Evolutionary conservation across 2,888 invertebrate species (phyloP).

Genomic region (Coleophora flavipennella): DNA sequence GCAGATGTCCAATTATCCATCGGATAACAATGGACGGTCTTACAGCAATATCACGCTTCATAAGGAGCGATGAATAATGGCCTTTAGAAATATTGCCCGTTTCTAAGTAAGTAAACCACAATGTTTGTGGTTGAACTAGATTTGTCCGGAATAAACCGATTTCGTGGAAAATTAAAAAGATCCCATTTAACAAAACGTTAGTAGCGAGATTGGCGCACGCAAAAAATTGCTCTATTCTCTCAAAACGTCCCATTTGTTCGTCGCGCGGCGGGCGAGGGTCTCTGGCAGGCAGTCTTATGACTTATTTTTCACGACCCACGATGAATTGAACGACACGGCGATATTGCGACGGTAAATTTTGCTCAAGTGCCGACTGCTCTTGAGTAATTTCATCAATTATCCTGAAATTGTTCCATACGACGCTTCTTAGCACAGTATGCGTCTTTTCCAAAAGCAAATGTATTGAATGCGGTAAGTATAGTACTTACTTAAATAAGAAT

Average conservation of each 20-base stretch:
- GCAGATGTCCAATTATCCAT: slow-evolving; percentile 33
- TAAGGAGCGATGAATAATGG: neutral
- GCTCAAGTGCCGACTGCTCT: neutral
- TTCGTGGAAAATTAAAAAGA: too few species aligned
- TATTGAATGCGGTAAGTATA: too few species aligned
- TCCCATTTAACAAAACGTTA: too few species aligned
- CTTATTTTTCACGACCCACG: slow-evolving; percentile 38
- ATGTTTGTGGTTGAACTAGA: too few species aligned
- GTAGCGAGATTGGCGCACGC: slow-evolving; percentile 33
- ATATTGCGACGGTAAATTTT: slow-evolving; percentile 17
- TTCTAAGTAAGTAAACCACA: slow-evolving; percentile 16
- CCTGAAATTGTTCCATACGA: too few species aligned
- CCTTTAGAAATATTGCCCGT: neutral
- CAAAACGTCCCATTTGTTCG: slow-evolving; percentile 42
- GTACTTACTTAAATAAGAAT: too few species aligned
- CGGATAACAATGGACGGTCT: slow-evolving; percentile 6
- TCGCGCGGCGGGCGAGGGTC: slow-evolving; percentile 36
- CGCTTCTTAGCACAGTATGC: too few species aligned
- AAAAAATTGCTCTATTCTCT: slow-evolving; percentile 45
- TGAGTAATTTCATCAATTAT: too few species aligned
- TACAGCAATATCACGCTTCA: neutral
- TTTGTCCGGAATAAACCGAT: too few species aligned
- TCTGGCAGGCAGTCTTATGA: slow-evolving; percentile 34
- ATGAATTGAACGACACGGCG: slow-evolving; percentile 28
- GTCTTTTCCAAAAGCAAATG: too few species aligned